Evolutionary conservation across 2,888 invertebrate genomes (phyloP).

Genomic region (Calameuta idolon): DNA sequence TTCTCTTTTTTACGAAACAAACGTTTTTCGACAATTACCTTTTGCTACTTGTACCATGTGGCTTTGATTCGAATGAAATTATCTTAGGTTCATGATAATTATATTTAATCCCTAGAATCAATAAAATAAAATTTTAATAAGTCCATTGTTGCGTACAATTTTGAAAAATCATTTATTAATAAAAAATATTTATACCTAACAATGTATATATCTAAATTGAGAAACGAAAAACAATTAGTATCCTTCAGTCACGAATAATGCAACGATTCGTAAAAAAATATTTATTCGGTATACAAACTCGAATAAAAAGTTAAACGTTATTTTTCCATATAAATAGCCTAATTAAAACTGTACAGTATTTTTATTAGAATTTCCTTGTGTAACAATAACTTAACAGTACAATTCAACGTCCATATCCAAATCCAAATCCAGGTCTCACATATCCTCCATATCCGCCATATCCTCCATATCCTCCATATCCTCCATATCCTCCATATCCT

Average conservation of each 20-base stretch:
- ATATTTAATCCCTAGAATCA: too few relatives aligned
- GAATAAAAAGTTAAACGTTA: neutral
- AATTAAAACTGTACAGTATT: neutral
- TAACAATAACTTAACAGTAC: neutral
- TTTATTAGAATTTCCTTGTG: neutral
- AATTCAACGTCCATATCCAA: conserved; percentile 3
- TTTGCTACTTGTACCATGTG: neutral
- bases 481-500: conserved; percentile 29
- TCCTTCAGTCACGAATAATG: neutral
- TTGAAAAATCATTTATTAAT: neutral
- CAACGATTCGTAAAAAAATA: too few relatives aligned
- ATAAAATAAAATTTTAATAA: neutral
- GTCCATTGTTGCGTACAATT: neutral
- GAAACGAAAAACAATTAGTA: neutral
- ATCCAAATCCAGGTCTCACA: neutral
- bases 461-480: conserved; percentile 13
- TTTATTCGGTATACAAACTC: too few relatives aligned
- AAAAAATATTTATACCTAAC: neutral
- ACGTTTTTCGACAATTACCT: neutral
- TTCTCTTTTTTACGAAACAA: too few relatives aligned
- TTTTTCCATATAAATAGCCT: neutral
- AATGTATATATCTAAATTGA: neutral
- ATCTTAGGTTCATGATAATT: too few relatives aligned
- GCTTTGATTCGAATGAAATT: too few relatives aligned
- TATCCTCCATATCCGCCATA: conserved; percentile 5